A percentile compares a stretch with the other conserved stretches of the same genome.
These are phyloP conservation scores for Luehdorfia chinensis DNA, from an alignment of 1,140 invertebrate species.

Conservation along the genomic window DNA sequence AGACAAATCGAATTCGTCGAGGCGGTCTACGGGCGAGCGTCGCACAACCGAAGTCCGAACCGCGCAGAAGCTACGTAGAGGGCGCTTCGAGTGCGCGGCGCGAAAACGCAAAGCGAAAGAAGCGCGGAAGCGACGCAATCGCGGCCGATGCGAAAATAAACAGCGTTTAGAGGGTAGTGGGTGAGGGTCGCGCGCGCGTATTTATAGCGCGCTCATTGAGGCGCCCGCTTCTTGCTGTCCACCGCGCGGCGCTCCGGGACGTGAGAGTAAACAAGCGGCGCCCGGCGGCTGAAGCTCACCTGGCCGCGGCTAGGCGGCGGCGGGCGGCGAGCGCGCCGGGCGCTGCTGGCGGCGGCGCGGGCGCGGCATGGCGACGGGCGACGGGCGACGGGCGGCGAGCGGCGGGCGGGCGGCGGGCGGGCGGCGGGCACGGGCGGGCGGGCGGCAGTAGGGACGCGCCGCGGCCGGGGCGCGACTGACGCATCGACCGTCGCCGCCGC, in stretches of 20 bases:
- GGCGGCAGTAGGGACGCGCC: background rate
- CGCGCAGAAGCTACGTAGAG: conserved; percentile 6
- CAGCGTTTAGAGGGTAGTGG: conserved; percentile 51
- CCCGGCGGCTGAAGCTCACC: too few relatives aligned
- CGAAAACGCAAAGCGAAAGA: conserved; percentile 7
- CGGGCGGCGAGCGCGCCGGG: conserved; percentile 26
- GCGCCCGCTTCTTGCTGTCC: conserved; percentile 27
- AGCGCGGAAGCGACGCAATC: conserved; percentile 18
- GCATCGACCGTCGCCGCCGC: conserved; percentile 16
- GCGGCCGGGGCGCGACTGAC: conserved; percentile 14
- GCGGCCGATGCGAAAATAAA: conserved; percentile 33
- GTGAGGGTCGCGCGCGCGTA: conserved; percentile 51
- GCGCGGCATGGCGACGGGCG: too few relatives aligned
- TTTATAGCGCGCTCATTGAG: conserved; percentile 48
- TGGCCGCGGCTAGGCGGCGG: conserved; percentile 25
- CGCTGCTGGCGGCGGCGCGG: conserved; percentile 21
- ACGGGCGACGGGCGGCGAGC: conserved; percentile 20
- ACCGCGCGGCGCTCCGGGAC: conserved; percentile 2
- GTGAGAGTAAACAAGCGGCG: too few relatives aligned
- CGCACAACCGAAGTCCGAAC: background rate
- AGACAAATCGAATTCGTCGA: conserved; percentile 1
- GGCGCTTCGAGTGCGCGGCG: conserved; percentile 13
- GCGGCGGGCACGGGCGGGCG: conserved; percentile 18
- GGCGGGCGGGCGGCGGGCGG: conserved; percentile 29
- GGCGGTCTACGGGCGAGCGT: conserved; percentile 32